Conservation (phyloP, 92 coral and sea anemone genomes). For the Palythoa caribaeorum region DNA sequence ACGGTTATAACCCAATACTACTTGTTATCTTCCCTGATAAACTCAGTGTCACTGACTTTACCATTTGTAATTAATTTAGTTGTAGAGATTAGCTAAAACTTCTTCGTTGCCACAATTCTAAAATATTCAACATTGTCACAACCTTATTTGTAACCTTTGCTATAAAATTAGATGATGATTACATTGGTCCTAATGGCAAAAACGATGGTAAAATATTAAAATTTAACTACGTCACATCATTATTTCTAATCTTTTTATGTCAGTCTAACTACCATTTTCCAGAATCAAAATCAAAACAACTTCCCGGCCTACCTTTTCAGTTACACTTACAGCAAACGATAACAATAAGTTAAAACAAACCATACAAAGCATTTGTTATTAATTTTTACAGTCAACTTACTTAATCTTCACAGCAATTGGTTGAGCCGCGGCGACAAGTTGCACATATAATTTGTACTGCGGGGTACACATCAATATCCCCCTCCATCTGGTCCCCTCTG, state of each 20-base stretch:
- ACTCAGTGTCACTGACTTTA: neutral
- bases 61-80: neutral
- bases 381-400: neutral
- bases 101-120: neutral
- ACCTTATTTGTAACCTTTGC: neutral
- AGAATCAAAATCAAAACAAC: no score
- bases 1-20: neutral
- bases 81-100: neutral
- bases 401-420: neutral
- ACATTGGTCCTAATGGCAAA: no score
- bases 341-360: neutral
- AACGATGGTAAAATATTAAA: no score
- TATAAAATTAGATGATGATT: no score
- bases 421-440: neutral
- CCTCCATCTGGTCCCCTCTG: conserved; percentile 12
- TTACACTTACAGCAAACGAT: neutral
- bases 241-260: no score
- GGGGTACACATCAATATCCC: neutral
- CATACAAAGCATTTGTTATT: neutral
- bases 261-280: no score
- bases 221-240: no score
- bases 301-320: neutral
- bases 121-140: neutral
- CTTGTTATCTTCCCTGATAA: neutral
- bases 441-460: neutral